Evolutionary conservation across 1,140 invertebrate genomes (phyloP).

Genomic region (Trypoxylus dichotomus): DNA sequence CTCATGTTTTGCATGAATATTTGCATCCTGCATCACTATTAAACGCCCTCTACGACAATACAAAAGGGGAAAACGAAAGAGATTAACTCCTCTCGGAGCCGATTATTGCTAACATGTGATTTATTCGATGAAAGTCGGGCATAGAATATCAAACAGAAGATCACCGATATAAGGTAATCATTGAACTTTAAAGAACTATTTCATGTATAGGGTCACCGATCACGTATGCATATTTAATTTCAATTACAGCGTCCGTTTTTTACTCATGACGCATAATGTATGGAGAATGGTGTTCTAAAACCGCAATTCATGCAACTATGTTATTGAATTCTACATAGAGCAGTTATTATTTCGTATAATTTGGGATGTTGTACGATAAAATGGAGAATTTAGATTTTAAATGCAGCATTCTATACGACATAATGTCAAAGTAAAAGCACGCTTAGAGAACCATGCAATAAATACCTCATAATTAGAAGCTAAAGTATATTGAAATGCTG

Average conservation of each 20-base stretch:
- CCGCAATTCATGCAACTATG: background rate
- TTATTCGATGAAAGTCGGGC: conserved; percentile 17
- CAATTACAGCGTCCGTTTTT: background rate
- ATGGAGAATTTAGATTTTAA: background rate
- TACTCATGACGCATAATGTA: background rate
- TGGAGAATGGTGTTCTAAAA: background rate
- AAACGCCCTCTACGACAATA: background rate
- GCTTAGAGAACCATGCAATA: no score
- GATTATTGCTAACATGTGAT: background rate
- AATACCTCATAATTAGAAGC: no score
- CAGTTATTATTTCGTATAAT: background rate
- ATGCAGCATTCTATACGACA: background rate
- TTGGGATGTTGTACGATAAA: background rate
- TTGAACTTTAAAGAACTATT: conserved; percentile 21
- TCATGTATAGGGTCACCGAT: conserved; percentile 15
- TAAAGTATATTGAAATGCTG: background rate
- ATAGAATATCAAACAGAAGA: conserved; percentile 7
- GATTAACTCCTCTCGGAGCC: background rate
- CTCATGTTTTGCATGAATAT: no score
- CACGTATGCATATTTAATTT: conserved; percentile 19
- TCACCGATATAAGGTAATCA: conserved; percentile 5
- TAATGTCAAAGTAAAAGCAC: background rate
- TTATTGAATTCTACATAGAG: background rate
- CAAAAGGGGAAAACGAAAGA: background rate
- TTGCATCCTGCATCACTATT: no score